Percentiles rank a stretch among this genome's conserved stretches.
phyloP scores from a whole-genome alignment of 2,888 invertebrate genomes.

The Dynastes grantii region DNA sequence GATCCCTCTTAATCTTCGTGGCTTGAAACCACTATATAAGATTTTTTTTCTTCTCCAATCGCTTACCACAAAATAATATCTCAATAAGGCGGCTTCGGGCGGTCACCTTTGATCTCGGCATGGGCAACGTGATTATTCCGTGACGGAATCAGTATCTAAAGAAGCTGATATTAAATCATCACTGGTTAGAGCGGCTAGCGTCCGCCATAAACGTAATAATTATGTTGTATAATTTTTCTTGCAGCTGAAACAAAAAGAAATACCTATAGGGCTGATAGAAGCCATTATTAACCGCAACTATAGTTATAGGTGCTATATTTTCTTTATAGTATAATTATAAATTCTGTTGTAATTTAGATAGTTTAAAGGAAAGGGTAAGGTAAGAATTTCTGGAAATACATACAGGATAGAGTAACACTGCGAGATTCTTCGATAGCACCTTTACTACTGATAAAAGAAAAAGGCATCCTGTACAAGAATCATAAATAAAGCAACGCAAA shows the following conservation, averaged over 20 bases:
- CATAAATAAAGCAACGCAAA: too few species aligned
- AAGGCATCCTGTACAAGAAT: too few species aligned
- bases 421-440: too few species aligned
- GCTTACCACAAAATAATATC: constrained; percentile 48
- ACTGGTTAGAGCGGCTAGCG: constrained; percentile 32
- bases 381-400: too few species aligned
- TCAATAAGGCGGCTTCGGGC: constrained; percentile 40
- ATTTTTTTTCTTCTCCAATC: constrained; percentile 36
- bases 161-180: constrained; percentile 52
- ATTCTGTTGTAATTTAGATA: too few species aligned
- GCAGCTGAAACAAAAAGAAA: constrained; percentile 5
- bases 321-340: too few species aligned
- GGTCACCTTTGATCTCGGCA: constrained; percentile 43
- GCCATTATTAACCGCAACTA: too few species aligned
- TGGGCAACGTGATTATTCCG: constrained; percentile 44
- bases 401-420: too few species aligned
- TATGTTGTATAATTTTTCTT: constrained; percentile 27
- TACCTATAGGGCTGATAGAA: not conserved
- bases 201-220: constrained; percentile 42
- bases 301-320: too few species aligned
- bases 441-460: too few species aligned
- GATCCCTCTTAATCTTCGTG: constrained; percentile 7
- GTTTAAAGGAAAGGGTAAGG: too few species aligned
- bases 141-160: constrained; percentile 46
- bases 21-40: constrained; percentile 25